Evolutionary conservation across 2,113 vertebrate genomes (phyloP), one percentile per base, ranked within the genome.

Genomic region (Indicator maculatus): DNA sequence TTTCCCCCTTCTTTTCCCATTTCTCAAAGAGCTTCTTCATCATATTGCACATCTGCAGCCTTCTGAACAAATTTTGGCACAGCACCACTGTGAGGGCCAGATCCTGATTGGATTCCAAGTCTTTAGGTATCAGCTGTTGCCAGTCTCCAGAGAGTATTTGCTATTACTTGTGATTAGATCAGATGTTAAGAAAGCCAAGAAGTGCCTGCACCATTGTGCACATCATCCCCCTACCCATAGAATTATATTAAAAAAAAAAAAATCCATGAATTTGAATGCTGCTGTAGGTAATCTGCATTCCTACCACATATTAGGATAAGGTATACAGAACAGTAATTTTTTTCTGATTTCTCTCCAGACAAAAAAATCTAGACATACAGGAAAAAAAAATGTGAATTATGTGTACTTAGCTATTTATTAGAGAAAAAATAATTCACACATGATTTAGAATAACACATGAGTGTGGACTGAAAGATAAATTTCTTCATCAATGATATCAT

Each of bases 1-100:
- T n/a, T n/a, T n/a, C n/a, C 23, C 45, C 6, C 33, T 47, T 69
- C 65, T 64, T 87, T 93, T 82, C 33, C 69, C 58, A 83, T 97
- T 97, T 96, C 94, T 97, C 90, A 96, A 92, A 95, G 96, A 89
- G 83, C 94, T 94, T 96, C 96, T 96, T 96, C 88, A 94, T 97
- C 81, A 77, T 64, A 50, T 82, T 92, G 95, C 86, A 95, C 75
- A 89, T 97, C 96, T 91, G 59, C 74, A 94, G 83, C 81, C 56
- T 82, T 97, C 92, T 95, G 90, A 96, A 95, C 30, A 93, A 93
- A 95, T 96, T 93, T 90, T 94, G 90, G 89, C 92, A 77, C 26
- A 41, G 81, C 17, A 11, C 50, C 58, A 41, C 31, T 63, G 13
- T 30, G 38, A 27, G 61, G 83, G 56, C 31, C 69, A 70, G 45